Base-by-base conservation (phyloP, 2,113 vertebrate genomes). In the Tyrannus savana region DNA sequence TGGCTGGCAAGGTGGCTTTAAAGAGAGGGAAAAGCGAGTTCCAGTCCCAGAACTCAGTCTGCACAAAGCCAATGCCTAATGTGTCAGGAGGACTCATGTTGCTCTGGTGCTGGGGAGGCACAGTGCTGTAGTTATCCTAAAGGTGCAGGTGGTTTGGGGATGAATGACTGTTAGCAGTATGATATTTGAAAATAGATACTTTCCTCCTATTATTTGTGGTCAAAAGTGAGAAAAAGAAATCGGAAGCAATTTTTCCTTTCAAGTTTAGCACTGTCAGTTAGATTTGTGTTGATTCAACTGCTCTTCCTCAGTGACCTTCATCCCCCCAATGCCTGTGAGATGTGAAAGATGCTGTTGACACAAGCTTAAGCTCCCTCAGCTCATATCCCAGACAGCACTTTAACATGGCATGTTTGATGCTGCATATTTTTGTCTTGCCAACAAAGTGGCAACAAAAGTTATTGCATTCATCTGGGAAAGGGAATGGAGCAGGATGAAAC, bases 341-440 rank as follows among this genome's bases (percentile, higher is more conserved):
- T 91, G 94, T 80, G 93, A 96, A 93, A 94, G 60, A 85, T 90
- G 69, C 79, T 96, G 52, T 97, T 97, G 96, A 97, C 86, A 89
- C 39, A 96, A 90, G 79, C 63, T 87, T 88, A 52, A 44, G 37
- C 41, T 94, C 91, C 90, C 59, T 93, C 74, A 94, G 81, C 89
- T 96, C 79, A 91, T 91, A 92, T 92, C 94, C 84, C 83, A 92
- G 68, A 50, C 79, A 87, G 77, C 30, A 19, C 77, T 97, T 81
- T 87, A 93, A 66, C 67, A 25, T 77, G 44, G 71, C 87, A 69
- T 93, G 75, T 93, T 96, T 93, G 64, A 90, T 85, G 66, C 82
- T 86, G 71, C 69, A 10, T 95, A 89, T 94, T 94, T 80, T 62
- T 96, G 42, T 93, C 80, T 96, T 66, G 62, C 91, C 7, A 27